Base-by-base conservation (phyloP, 2,797 vertebrate species). In the Nothura maculosa region DNA sequence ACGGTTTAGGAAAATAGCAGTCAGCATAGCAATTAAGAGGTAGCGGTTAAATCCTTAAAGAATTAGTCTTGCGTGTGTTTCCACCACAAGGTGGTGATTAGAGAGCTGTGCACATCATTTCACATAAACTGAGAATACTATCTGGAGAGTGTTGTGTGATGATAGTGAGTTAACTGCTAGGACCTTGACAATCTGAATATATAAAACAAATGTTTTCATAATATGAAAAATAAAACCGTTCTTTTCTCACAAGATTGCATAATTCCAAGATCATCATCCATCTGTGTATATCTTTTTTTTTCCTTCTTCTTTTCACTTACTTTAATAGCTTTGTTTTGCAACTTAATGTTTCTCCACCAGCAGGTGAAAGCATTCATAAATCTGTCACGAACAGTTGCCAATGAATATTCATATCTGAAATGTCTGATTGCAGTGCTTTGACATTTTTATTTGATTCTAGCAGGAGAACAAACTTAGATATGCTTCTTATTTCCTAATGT, bases 351-450 rank as follows among this genome's bases (percentile, higher is more conserved):
- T 98, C 97, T 97, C 85, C 93, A 97, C 96, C 98, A 98, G 98
- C 98, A 98, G 98, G 98, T 98, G 97, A 98, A 98, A 97, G 97
- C 97, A 98, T 98, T 98, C 98, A 98, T 98, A 98, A 98, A 98
- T 98, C 98, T 98, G 97, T 97, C 97, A 96, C 83, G 97, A 98
- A 98, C 98, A 98, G 97, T 98, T 98, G 98, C 97, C 97, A 98
- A 98, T 98, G 98, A 98, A 98, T 98, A 98, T 98, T 98, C 98
- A 98, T 98, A 97, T 96, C 80, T 95, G 78, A 96, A 91, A 91
- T 95, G 97, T 97, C 97, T 98, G 98, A 98, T 98, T 98, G 97
- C 96, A 94, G 93, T 93, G 94, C 91, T 98, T 97, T 98, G 97
- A 98, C 97, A 97, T 98, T 98, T 98, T 98, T 98, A 97, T 98